A percentile compares a stretch with the other conserved stretches of the same genome.
These are phyloP conservation scores for Anas acuta DNA, from an alignment of 2,797 vertebrate species.

Conservation along the genomic window DNA sequence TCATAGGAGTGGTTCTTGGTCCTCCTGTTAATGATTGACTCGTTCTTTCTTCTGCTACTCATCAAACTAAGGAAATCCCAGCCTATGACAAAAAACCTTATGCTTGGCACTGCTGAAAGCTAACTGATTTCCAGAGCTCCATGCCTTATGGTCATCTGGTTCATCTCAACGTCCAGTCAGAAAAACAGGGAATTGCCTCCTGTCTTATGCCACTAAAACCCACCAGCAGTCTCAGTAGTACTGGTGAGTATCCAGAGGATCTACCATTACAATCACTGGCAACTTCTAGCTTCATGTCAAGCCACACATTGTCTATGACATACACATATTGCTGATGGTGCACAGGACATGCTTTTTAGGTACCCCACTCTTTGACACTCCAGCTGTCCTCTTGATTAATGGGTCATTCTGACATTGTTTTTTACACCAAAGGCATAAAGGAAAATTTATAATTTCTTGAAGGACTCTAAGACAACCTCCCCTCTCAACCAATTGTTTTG, in stretches of 20 bases:
- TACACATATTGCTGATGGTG: fast-evolving
- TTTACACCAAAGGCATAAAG: background rate
- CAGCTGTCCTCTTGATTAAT: background rate
- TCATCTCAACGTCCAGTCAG: background rate
- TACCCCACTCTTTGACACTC: background rate
- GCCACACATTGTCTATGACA: background rate
- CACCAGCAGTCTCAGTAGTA: background rate
- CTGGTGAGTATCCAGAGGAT: background rate
- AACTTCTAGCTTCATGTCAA: fast-evolving
- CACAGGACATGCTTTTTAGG: background rate
- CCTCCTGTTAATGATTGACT: conserved; percentile 11
- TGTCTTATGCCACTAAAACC: fast-evolving
- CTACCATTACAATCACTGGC: background rate
- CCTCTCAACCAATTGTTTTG: conserved; percentile 34
- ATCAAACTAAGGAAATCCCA: conserved; percentile 10
- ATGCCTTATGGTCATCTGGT: background rate
- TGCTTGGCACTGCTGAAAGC: background rate
- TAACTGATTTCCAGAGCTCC: background rate
- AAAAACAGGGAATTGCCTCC: background rate
- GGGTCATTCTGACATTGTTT: background rate
- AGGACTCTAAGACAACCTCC: background rate
- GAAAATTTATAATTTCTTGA: background rate
- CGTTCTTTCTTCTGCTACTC: conserved; percentile 6
- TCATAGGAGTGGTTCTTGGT: conserved; percentile 3
- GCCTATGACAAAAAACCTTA: background rate